Evolutionary conservation across 2,888 invertebrate species (phyloP).

Genomic region (Drosophila meridiana): DNA sequence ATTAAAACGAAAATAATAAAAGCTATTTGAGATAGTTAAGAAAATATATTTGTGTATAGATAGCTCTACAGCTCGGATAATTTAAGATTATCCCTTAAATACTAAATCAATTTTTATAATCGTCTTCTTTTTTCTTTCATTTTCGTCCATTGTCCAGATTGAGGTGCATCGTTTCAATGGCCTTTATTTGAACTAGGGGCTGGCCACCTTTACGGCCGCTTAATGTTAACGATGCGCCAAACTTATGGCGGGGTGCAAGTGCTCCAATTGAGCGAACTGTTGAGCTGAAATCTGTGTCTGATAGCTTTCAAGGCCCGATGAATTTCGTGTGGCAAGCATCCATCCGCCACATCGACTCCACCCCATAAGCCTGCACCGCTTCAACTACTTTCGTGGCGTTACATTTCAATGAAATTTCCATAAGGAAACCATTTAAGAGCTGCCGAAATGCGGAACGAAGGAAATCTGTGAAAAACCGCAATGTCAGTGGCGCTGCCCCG

Average conservation of each 20-base stretch:
- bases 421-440: constrained; percentile 77
- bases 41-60: not conserved
- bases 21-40: not conserved
- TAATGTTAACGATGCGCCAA: constrained; percentile 34
- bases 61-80: not conserved
- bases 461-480: constrained; percentile 67
- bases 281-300: constrained; percentile 74
- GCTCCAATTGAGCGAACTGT: constrained; percentile 44
- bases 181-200: constrained; percentile 8
- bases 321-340: not conserved
- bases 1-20: not conserved
- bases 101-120: not conserved
- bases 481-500: constrained; percentile 28
- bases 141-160: not conserved
- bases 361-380: not conserved
- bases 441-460: constrained; percentile 59
- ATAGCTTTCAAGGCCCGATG: constrained; percentile 55
- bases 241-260: constrained; percentile 36
- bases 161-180: not conserved
- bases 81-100: not conserved
- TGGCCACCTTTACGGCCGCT: constrained; percentile 13
- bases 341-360: not conserved
- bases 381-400: constrained; percentile 40
- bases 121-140: not conserved
- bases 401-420: constrained; percentile 79